Percentiles rank a stretch among this genome's conserved stretches.
These are phyloP conservation scores for Piezodorus guildinii DNA, from an alignment of 1,140 invertebrate genomes.

Conservation along the genomic window DNA sequence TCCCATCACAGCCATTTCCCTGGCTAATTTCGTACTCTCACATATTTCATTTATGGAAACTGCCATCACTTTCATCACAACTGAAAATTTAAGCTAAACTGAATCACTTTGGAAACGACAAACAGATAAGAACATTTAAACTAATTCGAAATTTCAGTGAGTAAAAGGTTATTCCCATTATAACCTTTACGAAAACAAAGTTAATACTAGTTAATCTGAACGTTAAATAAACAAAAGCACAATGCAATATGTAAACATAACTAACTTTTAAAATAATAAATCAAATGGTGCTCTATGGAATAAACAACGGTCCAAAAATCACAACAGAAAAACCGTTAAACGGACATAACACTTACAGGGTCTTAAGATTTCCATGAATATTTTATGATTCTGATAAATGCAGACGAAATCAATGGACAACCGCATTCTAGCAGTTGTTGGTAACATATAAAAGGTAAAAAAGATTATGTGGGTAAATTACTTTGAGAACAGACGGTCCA, in stretches of 20 bases:
- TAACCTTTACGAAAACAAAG: no score
- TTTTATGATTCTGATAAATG: constrained; percentile 1
- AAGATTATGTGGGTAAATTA: not conserved
- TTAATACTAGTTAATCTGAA: no score
- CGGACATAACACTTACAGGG: constrained; percentile 8
- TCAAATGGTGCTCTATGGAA: no score
- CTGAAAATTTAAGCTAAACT: constrained; percentile 24
- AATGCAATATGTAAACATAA: no score
- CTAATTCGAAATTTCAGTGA: no score
- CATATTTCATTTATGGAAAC: constrained; percentile 77
- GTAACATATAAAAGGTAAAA: not conserved
- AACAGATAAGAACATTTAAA: no score
- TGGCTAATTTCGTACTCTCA: constrained; percentile 82
- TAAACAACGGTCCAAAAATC: no score
- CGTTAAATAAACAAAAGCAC: no score
- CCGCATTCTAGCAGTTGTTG: not conserved
- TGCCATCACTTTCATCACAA: constrained; percentile 47
- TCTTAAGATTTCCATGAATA: constrained; percentile 20
- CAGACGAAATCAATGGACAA: not conserved
- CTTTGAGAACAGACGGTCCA: not conserved
- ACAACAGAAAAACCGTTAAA: not conserved
- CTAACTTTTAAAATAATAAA: no score
- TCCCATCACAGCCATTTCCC: constrained; percentile 87
- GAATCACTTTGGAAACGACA: not conserved
- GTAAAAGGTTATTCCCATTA: no score